These are phyloP conservation scores for Auanema sp. DNA, from an alignment of 2,888 invertebrate genomes.

Conservation along the genomic window DNA sequence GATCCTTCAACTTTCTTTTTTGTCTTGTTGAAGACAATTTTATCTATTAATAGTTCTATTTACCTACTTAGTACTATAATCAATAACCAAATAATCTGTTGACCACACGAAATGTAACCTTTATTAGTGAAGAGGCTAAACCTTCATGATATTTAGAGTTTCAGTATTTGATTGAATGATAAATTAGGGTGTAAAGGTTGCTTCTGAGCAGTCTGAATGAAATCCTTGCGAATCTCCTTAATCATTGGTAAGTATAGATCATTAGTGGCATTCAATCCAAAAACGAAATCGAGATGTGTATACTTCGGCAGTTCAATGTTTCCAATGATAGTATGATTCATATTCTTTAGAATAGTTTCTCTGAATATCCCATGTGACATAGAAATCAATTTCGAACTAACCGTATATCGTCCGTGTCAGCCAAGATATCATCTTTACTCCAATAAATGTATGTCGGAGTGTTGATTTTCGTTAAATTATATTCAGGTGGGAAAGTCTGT, in stretches of 20 bases:
- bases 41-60: too few species aligned
- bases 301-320: constrained; percentile 39
- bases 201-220: neutral
- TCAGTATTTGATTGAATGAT: too few species aligned
- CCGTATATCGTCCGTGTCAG: constrained; percentile 53
- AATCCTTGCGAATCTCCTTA: constrained; percentile 7
- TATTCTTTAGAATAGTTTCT: constrained; percentile 33
- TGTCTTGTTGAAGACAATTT: too few species aligned
- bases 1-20: too few species aligned
- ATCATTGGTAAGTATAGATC: constrained; percentile 31
- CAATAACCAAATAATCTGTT: too few species aligned
- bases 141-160: too few species aligned
- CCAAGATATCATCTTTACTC: constrained; percentile 57
- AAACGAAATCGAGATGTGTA: constrained; percentile 45
- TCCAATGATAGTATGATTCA: constrained; percentile 39
- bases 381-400: constrained; percentile 17
- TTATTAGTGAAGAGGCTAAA: too few species aligned
- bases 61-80: too few species aligned
- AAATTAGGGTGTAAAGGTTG: too few species aligned
- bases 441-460: constrained; percentile 57
- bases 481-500: constrained; percentile 49
- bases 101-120: too few species aligned
- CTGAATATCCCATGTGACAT: constrained; percentile 19
- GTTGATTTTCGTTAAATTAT: constrained; percentile 48
- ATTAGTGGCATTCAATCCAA: constrained; percentile 35